A percentile compares a stretch with the other conserved stretches of the same genome.
Conservation (phyloP, 2,113 vertebrate species). For the Carassius auratus region DNA sequence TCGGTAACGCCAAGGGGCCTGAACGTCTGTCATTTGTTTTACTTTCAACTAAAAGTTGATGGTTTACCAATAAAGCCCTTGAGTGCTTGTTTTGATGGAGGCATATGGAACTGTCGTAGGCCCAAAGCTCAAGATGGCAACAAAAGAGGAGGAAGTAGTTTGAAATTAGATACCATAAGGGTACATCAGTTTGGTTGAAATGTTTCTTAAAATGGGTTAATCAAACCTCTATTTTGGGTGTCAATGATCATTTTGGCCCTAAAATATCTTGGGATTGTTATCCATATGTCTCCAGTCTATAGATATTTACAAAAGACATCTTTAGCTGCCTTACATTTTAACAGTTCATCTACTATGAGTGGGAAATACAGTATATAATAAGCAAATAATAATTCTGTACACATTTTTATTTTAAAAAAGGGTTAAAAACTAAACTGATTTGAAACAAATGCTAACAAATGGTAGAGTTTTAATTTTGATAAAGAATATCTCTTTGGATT, state of each 20-base stretch:
- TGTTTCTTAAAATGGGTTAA: slow-evolving; percentile 40
- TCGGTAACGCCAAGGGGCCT: slow-evolving; percentile 71
- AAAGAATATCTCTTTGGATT: no score
- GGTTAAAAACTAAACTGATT: neutral
- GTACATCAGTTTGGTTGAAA: slow-evolving; percentile 43
- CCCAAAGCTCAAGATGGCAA: slow-evolving; percentile 57
- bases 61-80: slow-evolving; percentile 76
- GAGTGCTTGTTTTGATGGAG: slow-evolving; percentile 69
- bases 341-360: neutral
- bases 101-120: slow-evolving; percentile 71
- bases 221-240: slow-evolving; percentile 25
- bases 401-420: no score
- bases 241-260: neutral
- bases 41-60: slow-evolving; percentile 77
- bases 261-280: neutral
- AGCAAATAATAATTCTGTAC: no score
- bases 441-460: neutral
- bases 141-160: slow-evolving; percentile 48
- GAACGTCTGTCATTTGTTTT: slow-evolving; percentile 78
- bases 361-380: no score
- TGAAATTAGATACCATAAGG: slow-evolving; percentile 46
- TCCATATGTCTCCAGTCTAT: neutral
- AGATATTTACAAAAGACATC: neutral
- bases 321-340: neutral
- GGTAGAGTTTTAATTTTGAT: no score